Conservation (phyloP, 2,797 vertebrate species). For the Odontamblyopus rebecca region DNA sequence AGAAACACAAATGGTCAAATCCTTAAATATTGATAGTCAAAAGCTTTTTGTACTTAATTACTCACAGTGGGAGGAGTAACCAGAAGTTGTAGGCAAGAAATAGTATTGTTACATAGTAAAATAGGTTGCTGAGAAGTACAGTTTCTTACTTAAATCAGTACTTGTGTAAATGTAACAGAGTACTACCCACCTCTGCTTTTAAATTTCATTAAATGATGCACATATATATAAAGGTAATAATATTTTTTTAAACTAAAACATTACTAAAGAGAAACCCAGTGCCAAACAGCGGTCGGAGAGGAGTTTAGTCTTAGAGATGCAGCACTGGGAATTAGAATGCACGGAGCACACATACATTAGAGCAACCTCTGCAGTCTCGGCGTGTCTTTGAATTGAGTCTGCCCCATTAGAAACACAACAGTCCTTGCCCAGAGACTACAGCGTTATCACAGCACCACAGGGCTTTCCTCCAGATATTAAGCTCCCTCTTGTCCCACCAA, state of each 20-base stretch:
- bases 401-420: slow-evolving; percentile 22
- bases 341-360: slow-evolving; percentile 60
- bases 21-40: too few relatives aligned
- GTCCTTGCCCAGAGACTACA: slow-evolving; percentile 1
- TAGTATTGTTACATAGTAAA: too few relatives aligned
- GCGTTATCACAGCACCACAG: slow-evolving; percentile 32
- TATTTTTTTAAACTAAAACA: slow-evolving; percentile 15
- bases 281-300: slow-evolving; percentile 36
- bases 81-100: too few relatives aligned
- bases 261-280: slow-evolving; percentile 31
- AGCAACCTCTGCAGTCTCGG: slow-evolving; percentile 36
- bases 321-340: slow-evolving; percentile 53
- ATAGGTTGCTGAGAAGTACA: not conserved
- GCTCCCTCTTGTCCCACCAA: slow-evolving; percentile 1
- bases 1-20: too few relatives aligned
- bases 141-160: not conserved
- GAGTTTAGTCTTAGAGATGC: slow-evolving; percentile 42
- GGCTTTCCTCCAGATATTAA: slow-evolving; percentile 21
- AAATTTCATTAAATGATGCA: slow-evolving; percentile 24
- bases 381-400: slow-evolving; percentile 27
- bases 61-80: too few relatives aligned
- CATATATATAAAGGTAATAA: slow-evolving; percentile 5
- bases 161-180: not conserved
- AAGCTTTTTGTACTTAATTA: too few relatives aligned
- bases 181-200: not conserved